Evolutionary conservation across 1,140 invertebrate species (phyloP), one percentile per base, ranked within the genome.

Genomic region (Orius insidiosus): DNA sequence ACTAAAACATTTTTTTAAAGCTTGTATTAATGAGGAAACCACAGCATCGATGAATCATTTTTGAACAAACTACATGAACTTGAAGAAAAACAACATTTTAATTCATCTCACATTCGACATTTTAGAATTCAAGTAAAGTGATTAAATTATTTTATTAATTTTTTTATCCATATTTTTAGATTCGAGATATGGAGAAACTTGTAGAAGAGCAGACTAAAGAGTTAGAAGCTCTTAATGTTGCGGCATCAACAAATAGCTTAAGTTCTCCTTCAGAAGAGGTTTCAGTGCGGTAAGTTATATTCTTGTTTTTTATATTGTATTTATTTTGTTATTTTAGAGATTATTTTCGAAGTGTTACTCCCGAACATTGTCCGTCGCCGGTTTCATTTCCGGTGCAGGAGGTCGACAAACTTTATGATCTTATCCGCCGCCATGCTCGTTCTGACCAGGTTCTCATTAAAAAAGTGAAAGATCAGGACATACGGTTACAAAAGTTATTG

Each of bases 381-480:
- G 46, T 52, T n/a, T 59, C 64, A 16, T 49, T 75, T 2, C 71
- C 70, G 2, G 54, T 75, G 3, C 65, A 71, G 45, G 68, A 72
- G 31, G 56, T 79, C 6, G 58, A 66, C 1, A 68, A 71, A 41
- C 60, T 83, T 11, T 74, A 76, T 54, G 78, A 80, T 47, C 74
- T 76, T 50, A 57, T 83, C 36, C 52, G 71, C 5, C 70, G 70
- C 47, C 77, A 80, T 52, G 66, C 72, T 1, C 63, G 78, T 46
- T 78, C 74, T 1, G 78, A 82, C 56, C 78, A 82, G 56, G 78
- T 76, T 0, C 74, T 75, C 1, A 61, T 84, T 6, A 83, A 82
- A 56, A 65, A 75, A 13, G 71, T 83, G 11, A 70, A 70, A 6
- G 81, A 85, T 61, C 59, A 83, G 14, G 78, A 84, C 53, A 76